Evolutionary conservation across 2,888 invertebrate species (phyloP).

Genomic region (Amiota communis): DNA sequence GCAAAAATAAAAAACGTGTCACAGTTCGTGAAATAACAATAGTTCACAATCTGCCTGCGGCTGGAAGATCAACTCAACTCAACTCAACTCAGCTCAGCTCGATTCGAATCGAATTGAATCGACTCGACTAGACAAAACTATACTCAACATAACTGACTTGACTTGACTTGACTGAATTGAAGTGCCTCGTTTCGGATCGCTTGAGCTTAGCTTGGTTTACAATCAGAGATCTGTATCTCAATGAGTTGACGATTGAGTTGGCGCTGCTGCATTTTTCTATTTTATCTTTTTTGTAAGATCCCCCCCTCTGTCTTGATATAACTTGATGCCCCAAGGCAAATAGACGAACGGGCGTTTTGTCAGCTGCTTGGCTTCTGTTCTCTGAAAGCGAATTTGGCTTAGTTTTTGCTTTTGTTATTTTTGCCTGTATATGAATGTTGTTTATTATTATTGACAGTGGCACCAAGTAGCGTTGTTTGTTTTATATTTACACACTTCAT

Average conservation of each 20-base stretch:
- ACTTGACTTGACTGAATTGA: too few species aligned
- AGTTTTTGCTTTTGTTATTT: constrained; percentile 4
- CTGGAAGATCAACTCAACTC: constrained; percentile 54
- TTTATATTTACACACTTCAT: neutral
- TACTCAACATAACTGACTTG: too few species aligned
- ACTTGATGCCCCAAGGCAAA: constrained; percentile 1
- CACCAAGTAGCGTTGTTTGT: constrained; percentile 16
- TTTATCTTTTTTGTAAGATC: neutral
- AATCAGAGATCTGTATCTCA: constrained; percentile 58
- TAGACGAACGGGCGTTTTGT: constrained; percentile 17
- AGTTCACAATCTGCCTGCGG: constrained; percentile 62
- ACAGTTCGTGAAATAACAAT: constrained; percentile 67
- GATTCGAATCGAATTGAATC: neutral
- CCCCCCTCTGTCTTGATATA: neutral
- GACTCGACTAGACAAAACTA: neutral
- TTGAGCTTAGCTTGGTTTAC: constrained; percentile 8
- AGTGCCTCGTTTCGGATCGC: constrained; percentile 20
- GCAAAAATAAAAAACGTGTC: constrained; percentile 53
- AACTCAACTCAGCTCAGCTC: neutral
- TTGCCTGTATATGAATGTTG: neutral
- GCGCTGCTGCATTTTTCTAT: constrained; percentile 25
- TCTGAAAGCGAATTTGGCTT: constrained; percentile 19
- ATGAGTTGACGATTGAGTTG: constrained; percentile 63
- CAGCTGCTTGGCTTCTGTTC: constrained; percentile 30
- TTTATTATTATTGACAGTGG: constrained; percentile 23